A percentile compares a stretch with the other conserved stretches of the same genome.
Evolutionary conservation across 1,140 invertebrate species (phyloP).

Genomic region (Rhopalosiphum maidis): DNA sequence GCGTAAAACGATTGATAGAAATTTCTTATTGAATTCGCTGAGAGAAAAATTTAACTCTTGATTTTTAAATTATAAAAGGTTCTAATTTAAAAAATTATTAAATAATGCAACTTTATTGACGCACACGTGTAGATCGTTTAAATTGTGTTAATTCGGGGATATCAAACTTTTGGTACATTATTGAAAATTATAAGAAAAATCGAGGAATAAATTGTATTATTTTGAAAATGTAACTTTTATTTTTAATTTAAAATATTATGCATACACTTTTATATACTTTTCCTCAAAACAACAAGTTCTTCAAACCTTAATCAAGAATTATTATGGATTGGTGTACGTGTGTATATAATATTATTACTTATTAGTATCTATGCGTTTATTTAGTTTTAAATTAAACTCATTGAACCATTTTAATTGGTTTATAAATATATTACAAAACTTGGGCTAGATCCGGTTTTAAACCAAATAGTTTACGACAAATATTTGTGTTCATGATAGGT

Average conservation of each 20-base stretch:
- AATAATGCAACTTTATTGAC: neutral
- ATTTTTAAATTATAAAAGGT: neutral
- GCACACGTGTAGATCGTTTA: neutral
- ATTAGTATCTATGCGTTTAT: neutral
- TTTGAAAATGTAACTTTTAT: neutral
- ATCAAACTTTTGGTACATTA: neutral
- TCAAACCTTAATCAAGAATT: neutral
- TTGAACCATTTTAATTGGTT: neutral
- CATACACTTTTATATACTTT: neutral
- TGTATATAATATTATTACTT: neutral
- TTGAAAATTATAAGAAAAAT: too few relatives aligned
- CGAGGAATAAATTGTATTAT: neutral
- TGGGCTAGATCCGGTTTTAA: neutral
- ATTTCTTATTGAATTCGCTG: too few relatives aligned
- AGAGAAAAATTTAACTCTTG: neutral
- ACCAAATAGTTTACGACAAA: neutral
- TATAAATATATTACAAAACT: neutral
- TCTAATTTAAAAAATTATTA: neutral
- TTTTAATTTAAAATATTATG: neutral
- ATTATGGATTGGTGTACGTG: neutral
- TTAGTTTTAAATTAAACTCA: neutral
- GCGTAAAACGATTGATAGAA: too few relatives aligned
- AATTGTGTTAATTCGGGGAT: neutral
- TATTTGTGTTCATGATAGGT: neutral
- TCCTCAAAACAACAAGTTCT: neutral